Evolutionary conservation across 2,113 vertebrate genomes (phyloP).

Genomic region (Alaudala cheleensis): DNA sequence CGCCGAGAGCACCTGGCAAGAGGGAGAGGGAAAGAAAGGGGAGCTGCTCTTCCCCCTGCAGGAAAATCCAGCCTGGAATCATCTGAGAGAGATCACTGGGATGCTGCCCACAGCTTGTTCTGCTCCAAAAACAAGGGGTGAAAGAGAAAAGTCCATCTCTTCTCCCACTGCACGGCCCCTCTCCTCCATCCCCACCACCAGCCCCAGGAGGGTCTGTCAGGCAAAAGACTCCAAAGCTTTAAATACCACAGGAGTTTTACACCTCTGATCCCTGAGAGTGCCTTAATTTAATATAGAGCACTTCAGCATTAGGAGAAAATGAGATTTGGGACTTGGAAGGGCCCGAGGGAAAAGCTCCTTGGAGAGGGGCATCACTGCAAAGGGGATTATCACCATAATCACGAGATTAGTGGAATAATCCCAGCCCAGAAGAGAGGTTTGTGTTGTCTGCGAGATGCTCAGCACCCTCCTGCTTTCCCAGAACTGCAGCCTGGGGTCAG

Average conservation of each 20-base stretch:
- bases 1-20: neutral
- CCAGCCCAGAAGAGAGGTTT: neutral
- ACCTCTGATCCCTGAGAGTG: neutral
- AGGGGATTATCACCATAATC: constrained; percentile 55
- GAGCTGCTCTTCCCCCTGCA: neutral
- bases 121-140: neutral
- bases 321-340: constrained; percentile 32
- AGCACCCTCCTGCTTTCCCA: neutral
- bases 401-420: constrained; percentile 36
- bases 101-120: accelerated
- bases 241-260: neutral
- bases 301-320: constrained; percentile 17
- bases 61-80: neutral
- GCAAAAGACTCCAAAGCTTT: neutral
- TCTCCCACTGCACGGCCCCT: neutral
- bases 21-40: neutral
- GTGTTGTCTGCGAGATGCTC: neutral
- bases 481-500: neutral
- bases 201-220: neutral
- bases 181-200: neutral
- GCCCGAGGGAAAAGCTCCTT: neutral
- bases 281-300: constrained; percentile 17
- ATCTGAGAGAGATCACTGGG: neutral
- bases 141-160: neutral
- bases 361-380: constrained; percentile 1